Evolutionary conservation across 2,113 vertebrate genomes (phyloP).

Genomic region (Vulpes ferrilata): DNA sequence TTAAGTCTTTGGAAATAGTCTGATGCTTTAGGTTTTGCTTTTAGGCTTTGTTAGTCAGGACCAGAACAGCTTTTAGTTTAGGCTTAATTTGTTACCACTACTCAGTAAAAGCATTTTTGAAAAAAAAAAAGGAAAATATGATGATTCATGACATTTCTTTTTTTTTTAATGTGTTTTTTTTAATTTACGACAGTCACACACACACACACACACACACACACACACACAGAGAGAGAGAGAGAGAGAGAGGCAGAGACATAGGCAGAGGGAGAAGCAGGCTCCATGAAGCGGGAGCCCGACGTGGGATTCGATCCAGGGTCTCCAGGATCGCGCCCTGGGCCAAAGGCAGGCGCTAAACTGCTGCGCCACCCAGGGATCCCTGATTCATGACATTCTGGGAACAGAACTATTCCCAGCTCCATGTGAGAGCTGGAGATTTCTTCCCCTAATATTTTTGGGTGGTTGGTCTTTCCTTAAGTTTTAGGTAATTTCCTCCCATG

Average conservation of each 20-base stretch:
- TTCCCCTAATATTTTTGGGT: background rate
- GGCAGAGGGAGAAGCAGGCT: too few species aligned
- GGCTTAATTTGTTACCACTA: background rate
- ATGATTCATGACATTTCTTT: background rate
- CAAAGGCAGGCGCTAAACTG: too few species aligned
- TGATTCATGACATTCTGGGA: background rate
- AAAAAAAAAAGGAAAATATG: background rate
- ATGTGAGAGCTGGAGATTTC: background rate
- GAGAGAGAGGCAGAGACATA: too few species aligned
- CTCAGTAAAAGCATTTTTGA: background rate
- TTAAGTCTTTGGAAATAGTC: background rate
- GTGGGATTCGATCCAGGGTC: too few species aligned
- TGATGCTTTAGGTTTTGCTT: background rate
- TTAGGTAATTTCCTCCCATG: background rate
- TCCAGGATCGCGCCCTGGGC: too few species aligned
- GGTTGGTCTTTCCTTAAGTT: background rate
- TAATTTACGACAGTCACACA: too few species aligned
- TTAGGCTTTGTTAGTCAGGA: background rate
- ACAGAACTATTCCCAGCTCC: background rate
- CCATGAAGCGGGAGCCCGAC: too few species aligned
- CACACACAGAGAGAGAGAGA: too few species aligned
- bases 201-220: too few species aligned
- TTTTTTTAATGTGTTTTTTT: too few species aligned
- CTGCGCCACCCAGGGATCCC: too few species aligned
- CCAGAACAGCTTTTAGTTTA: background rate